A percentile compares a stretch with the other conserved stretches of the same genome.
phyloP scores from a whole-genome alignment of 2,113 vertebrate genomes.

The Callipepla squamata region DNA sequence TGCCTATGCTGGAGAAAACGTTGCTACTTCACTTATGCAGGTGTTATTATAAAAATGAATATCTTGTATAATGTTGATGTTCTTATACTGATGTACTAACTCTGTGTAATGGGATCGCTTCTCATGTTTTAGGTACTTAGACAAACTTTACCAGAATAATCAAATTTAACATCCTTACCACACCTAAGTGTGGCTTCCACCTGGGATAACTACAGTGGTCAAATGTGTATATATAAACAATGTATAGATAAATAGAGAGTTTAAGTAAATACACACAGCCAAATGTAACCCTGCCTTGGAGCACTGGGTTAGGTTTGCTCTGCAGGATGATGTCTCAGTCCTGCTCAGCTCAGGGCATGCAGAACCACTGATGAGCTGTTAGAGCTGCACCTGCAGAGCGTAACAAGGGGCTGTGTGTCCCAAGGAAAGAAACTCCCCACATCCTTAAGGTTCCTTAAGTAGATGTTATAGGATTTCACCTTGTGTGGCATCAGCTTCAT shows the following conservation, averaged over 20 bases:
- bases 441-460: background rate
- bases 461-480: background rate
- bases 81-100: background rate
- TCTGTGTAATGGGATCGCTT: background rate
- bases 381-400: fast-evolving
- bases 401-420: background rate
- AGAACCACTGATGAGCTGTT: background rate
- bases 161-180: background rate
- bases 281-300: background rate
- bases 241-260: background rate
- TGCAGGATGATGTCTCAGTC: background rate
- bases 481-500: background rate
- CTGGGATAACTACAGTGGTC: background rate
- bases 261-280: background rate
- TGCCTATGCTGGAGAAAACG: background rate
- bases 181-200: background rate
- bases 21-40: background rate
- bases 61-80: background rate
- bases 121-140: background rate
- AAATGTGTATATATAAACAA: background rate
- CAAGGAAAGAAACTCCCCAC: background rate
- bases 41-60: background rate
- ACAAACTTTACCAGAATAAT: background rate
- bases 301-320: background rate
- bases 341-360: background rate